phyloP scores from a whole-genome alignment of 2,888 invertebrate species.

The Nomada flava region DNA sequence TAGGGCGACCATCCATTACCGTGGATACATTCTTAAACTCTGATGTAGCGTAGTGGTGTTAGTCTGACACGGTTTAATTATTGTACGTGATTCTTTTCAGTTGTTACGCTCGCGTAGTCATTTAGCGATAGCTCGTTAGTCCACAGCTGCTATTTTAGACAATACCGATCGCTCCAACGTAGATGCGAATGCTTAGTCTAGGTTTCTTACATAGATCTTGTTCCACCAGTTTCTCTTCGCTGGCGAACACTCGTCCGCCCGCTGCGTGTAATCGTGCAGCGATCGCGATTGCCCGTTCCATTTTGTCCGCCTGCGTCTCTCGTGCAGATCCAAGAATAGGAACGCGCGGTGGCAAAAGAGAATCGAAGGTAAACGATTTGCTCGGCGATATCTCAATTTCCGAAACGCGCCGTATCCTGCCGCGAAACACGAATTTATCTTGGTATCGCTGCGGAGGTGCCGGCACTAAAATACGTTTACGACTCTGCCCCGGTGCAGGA shows the following conservation, averaged over 20 bases:
- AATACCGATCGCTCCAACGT: conserved; percentile 34
- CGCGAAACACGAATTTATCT: background rate
- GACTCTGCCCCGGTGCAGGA: conserved; percentile 2
- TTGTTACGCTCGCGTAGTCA: conserved; percentile 41
- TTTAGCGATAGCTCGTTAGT: conserved; percentile 55
- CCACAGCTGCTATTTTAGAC: conserved; percentile 32
- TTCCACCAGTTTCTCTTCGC: conserved; percentile 11
- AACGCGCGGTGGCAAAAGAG: conserved; percentile 16
- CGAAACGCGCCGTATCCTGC: background rate
- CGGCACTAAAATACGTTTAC: conserved; percentile 37
- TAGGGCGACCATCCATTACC: conserved; percentile 12
- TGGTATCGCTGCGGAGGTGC: conserved; percentile 5
- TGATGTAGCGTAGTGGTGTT: conserved; percentile 57
- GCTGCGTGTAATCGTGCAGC: background rate
- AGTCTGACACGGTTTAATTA: conserved; percentile 37
- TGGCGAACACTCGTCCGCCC: background rate
- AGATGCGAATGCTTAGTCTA: conserved; percentile 52
- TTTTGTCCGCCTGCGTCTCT: background rate
- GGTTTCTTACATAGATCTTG: conserved; percentile 21
- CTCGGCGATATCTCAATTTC: conserved; percentile 15
- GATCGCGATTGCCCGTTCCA: background rate
- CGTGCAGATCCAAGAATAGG: conserved; percentile 38
- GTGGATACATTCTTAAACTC: conserved; percentile 31
- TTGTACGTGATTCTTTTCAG: conserved; percentile 42
- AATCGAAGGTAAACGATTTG: conserved; percentile 1